Evolutionary conservation across 1,140 invertebrate genomes (phyloP), one percentile per base, ranked within the genome.

Genomic region (Asobara japonica): DNA sequence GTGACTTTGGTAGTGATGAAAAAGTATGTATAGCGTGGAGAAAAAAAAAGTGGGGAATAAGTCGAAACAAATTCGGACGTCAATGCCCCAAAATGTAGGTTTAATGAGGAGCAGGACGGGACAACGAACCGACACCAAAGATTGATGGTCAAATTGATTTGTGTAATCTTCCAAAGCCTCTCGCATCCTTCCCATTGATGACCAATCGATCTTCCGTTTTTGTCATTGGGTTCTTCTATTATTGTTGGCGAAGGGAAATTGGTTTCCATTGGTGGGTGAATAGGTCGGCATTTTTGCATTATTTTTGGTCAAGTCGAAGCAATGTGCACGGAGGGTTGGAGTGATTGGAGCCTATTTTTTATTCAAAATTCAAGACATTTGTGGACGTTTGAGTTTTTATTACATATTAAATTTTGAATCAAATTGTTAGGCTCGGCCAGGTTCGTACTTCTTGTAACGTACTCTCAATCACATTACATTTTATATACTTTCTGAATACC

Each of bases 1-100:
- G 25, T 69, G 65, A 56, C 22, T 25, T 25, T 22, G 51, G 18
- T 56, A 76, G 56, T 13, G 51, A 38, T 65, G 66, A 65, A 68
- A 62, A 62, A 71, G 62, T 22, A 33, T 67, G 51, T 65, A 27
- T 6, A 62, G 29, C n/a, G 62, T n/a, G n/a, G n/a, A n/a, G 30
- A 30, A 36, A 30, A 67, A 38, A 45, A 8, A 33, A 48, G 36
- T n/a, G 45, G 72, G 74, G 72, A 60, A 73, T 66, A 79, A 80
- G 79, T 83, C 77, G 76, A 84, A 82, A 84, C 79, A 80, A 82
- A 86, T 86, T 31, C 72, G 75, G 77, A 76, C 77, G 72, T 75
- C 71, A 65, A 73, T 73, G n/a, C 13, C 51, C 79, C 85, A 81
- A 22, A 56, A 87, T 86, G 85, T 84, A 85, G 79, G 86, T 86